Evolutionary conservation across 2,113 vertebrate genomes (phyloP), one percentile per base, ranked within the genome.

Genomic region (Sorex fumeus): DNA sequence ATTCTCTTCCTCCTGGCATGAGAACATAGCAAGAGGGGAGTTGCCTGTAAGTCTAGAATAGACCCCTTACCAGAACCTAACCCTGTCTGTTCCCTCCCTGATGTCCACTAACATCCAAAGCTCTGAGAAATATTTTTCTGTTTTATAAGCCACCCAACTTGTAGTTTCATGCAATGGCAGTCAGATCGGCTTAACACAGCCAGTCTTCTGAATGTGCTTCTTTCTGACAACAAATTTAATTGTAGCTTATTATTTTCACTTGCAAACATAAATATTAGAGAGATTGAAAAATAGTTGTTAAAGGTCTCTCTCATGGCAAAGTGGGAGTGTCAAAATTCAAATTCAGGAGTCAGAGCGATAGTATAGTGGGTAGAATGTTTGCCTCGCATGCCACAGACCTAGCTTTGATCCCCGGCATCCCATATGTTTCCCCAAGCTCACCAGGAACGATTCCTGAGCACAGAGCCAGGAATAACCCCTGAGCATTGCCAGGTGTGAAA

Each of bases 271-370:
- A 62, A 72, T 40, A 10, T 50, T 80, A 84, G 67, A 57, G 67
- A 84, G 19, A 25, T 13, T 4, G 10, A 40, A 40, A 21, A 64
- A 57, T 8, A 13, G n/a, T 36, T 40, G 66, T 36, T 25, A 40
- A 7, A 21, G n/a, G 30, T 79, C 43, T 80, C 23, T 60, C 57
- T 60, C 57, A 75, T 2, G 72, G 69, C 77, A 27, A 45, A 34
- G 19, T 23, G 3, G 4, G 25, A 53, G 8, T 8, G 3, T 0
- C 6, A 34, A 6, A 62, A 47, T 70, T 79, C 75, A 45, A 34
- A 28, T 3, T 18, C 5, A 5, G 27, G 9, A 19, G 23, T 25
- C 0, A 3, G 8, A 23, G 2, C n/a, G 47, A 11, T 3, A 32
- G 8, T 16, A 11, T 6, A 12, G 0, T 2, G 3, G 30, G 32